Base-by-base conservation (phyloP, 2,113 vertebrate genomes). In the Podarcis raffonei region DNA sequence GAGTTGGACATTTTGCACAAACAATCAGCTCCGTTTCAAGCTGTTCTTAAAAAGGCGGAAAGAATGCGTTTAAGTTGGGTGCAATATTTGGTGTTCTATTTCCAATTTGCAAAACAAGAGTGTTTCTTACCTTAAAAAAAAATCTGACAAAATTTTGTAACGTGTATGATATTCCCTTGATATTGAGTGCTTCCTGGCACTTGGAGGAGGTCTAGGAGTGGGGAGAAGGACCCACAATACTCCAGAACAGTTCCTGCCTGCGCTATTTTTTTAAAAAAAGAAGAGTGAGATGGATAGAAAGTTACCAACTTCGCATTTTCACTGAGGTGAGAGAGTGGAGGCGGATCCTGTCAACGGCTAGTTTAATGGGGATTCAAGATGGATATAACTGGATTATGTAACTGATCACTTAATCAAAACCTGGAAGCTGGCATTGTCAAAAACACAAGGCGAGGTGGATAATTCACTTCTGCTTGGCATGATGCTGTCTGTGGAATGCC, bases 81-180 rank as follows among this genome's bases (percentile, higher is more conserved):
- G 18, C 66, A 72, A 76, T 86, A 79, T 76, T 59, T 65, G 84
- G 77, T 0, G 1, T 78, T 85, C 88, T 92, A 77, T 85, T 94
- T 90, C 85, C 88, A 42, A 86, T 80, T 78, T 0, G 0, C 78
- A 77, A 82, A 86, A 72, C 83, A 68, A 81, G n/a, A 25, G 62
- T 86, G 32, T 76, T 90, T 91, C n/a, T 72, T 32, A 23, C 32
- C 78, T 92, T 85, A 69, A 85, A 87, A 69, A 69, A 87, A 89
- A 89, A 90, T 22, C 90, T 90, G 65, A 88, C 15, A 3, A 1
- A 13, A 57, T 25, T 87, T 90, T 22, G 0, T 1, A 75, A 86
- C 5, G 8, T 57, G 77, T 20, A 30, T 57, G 77, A 80, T 42
- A 30, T 85, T 90, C 39, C 85, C 0, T 59, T 81, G 39, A 32